Base-by-base conservation (phyloP, 2,113 vertebrate genomes). In the Scolopax mira region DNA sequence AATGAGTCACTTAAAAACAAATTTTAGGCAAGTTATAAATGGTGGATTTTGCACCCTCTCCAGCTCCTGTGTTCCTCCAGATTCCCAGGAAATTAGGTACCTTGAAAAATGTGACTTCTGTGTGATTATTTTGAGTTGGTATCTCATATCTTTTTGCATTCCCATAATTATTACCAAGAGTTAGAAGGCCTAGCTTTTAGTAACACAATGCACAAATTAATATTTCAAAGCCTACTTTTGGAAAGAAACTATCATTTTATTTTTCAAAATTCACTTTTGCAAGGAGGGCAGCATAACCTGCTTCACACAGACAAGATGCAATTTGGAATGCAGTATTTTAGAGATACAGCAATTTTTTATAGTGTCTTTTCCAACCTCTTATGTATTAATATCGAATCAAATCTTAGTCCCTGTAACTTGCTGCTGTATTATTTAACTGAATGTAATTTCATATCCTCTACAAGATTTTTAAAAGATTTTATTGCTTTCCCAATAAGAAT, bases 181-280 rank as follows among this genome's bases (percentile, higher is more conserved):
- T 57, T 41, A 78, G 60, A 82, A 82, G 51, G 46, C 12, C 16
- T 57, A 52, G 57, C 8, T 33, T 87, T 67, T 37, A 48, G 49
- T n/a, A 52, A 22, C 30, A 7, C 7, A 7, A 31, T 84, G 8
- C 24, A 42, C 19, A 3, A 60, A 85, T 77, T 25, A 31, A 1
- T 89, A 35, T 82, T 39, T 42, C 62, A 65, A 14, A 24, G 13
- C 25, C 82, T 54, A 7, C 25, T 67, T 94, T 58, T 66, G 23
- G 31, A 28, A 64, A 64, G 6, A 80, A 88, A 73, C 4, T 10
- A 10, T 28, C 0, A 4, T 42, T 62, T 66, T 27, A 0, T 13
- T 72, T 77, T 70, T 51, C 51, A 39, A 7, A 80, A 55, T 74
- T 46, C 41, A 35, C n/a, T 13, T 79, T 69, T 7, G 4, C 2